Conservation (phyloP, 2,888 invertebrate genomes). For the Erebia palarica region DNA sequence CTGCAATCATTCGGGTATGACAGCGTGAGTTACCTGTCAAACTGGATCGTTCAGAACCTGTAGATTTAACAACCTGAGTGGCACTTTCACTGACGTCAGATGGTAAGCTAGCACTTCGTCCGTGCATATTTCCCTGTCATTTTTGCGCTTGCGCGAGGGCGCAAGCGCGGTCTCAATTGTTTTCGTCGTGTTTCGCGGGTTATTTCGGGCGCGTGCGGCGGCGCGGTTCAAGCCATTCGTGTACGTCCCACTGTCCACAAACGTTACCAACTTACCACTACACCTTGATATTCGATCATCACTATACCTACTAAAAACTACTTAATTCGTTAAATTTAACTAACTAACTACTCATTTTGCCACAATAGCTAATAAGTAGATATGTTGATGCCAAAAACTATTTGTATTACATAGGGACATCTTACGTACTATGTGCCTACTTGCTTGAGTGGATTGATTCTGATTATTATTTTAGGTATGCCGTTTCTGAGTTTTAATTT, state of each 20-base stretch:
- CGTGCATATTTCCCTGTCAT: slow-evolving; percentile 71
- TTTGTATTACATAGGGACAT: too few species aligned
- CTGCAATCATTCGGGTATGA: slow-evolving; percentile 22
- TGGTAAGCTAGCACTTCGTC: slow-evolving; percentile 42
- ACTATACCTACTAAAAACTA: slow-evolving; percentile 12
- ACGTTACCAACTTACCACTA: slow-evolving; percentile 61
- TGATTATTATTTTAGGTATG: too few species aligned
- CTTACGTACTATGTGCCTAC: too few species aligned
- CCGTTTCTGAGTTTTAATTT: too few species aligned
- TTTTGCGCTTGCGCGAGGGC: slow-evolving; percentile 71
- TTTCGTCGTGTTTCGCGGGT: slow-evolving; percentile 80
- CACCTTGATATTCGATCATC: slow-evolving; percentile 59
- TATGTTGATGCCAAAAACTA: too few species aligned
- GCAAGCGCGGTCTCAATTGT: slow-evolving; percentile 75
- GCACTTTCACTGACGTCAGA: slow-evolving; percentile 47
- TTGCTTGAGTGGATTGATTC: too few species aligned
- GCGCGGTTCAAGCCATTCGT: slow-evolving; percentile 67
- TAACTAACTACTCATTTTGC: too few species aligned
- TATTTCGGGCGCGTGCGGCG: slow-evolving; percentile 73
- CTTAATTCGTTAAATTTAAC: too few species aligned
- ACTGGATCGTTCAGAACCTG: slow-evolving; percentile 42
- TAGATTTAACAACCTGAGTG: slow-evolving; percentile 29
- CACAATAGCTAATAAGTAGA: too few species aligned
- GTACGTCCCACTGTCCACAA: slow-evolving; percentile 64
- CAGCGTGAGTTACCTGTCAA: slow-evolving; percentile 33